Conservation (phyloP, 2,888 invertebrate genomes). For the Catocala fraxini region DNA sequence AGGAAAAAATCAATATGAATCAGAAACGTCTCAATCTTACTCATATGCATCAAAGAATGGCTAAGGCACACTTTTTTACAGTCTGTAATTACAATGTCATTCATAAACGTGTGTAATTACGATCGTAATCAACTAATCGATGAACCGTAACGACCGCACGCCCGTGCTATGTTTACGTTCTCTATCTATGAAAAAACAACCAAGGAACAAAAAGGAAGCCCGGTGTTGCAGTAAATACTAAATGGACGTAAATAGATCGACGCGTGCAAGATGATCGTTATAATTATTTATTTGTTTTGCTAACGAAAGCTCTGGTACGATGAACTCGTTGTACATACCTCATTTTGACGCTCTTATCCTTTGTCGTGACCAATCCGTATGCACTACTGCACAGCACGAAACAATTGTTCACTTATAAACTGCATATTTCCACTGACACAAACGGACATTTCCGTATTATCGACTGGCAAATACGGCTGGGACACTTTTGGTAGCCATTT, state of each 20-base stretch:
- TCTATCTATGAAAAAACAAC: constrained; percentile 61
- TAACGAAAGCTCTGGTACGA: constrained; percentile 79
- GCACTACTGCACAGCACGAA: constrained; percentile 84
- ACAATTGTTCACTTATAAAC: constrained; percentile 85
- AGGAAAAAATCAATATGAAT: constrained; percentile 52
- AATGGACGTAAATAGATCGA: constrained; percentile 74
- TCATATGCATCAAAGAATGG: constrained; percentile 33
- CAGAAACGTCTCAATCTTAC: constrained; percentile 35
- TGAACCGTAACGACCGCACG: constrained; percentile 69
- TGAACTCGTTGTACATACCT: constrained; percentile 80
- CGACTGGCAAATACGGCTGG: constrained; percentile 72
- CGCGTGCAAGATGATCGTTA: constrained; percentile 65
- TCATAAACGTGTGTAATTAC: constrained; percentile 79
- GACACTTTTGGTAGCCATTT: constrained; percentile 82
- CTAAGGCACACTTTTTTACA: constrained; percentile 52
- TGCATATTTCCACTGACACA: constrained; percentile 82
- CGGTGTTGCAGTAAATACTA: constrained; percentile 68
- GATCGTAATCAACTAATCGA: constrained; percentile 78
- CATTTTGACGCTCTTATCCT: constrained; percentile 83
- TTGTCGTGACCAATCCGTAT: constrained; percentile 83
- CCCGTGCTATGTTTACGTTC: constrained; percentile 76
- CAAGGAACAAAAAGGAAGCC: constrained; percentile 64
- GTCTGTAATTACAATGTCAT: constrained; percentile 69
- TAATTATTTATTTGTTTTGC: constrained; percentile 86
- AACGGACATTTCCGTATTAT: constrained; percentile 75